These are phyloP conservation scores for Bilobella aurantiaca DNA, from an alignment of 1,140 invertebrate genomes.

Conservation along the genomic window DNA sequence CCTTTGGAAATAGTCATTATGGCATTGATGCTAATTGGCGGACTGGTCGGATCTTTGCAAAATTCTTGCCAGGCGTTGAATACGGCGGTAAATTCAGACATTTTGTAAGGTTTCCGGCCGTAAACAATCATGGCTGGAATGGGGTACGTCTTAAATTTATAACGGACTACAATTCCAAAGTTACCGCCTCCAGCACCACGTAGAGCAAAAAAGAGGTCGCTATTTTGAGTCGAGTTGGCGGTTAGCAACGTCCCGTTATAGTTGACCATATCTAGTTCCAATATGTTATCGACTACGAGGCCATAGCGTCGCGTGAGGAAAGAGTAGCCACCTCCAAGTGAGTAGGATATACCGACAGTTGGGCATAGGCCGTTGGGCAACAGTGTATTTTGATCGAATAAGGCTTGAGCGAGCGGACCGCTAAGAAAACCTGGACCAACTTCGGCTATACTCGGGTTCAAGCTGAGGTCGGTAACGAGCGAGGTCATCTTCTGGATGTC, in stretches of 20 bases:
- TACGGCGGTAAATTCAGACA: not conserved
- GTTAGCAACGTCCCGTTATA: not conserved
- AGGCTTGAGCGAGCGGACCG: not conserved
- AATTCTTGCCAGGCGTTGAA: not conserved
- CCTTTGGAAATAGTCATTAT: not conserved
- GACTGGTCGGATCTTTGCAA: not conserved
- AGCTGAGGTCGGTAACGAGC: not conserved
- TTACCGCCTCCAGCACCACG: not conserved
- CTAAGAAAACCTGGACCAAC: not conserved
- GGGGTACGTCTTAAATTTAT: not conserved
- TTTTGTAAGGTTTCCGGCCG: not conserved
- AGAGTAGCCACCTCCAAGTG: not conserved
- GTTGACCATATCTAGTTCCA: slow-evolving; percentile 7
- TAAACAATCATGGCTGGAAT: not conserved
- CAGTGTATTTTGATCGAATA: not conserved
- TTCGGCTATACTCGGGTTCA: not conserved
- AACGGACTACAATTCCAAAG: not conserved
- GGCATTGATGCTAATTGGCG: not conserved
- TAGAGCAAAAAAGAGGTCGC: slow-evolving; percentile 2
- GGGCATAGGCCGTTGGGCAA: not conserved
- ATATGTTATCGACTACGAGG: not conserved
- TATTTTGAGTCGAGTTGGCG: not conserved
- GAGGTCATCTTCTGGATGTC: slow-evolving; percentile 1
- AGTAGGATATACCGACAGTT: not conserved
- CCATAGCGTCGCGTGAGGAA: not conserved